Percentiles rank a stretch among this genome's conserved stretches.
These are phyloP conservation scores for Mus spretus DNA, from an alignment of 2,797 vertebrate genomes.

Conservation along the genomic window DNA sequence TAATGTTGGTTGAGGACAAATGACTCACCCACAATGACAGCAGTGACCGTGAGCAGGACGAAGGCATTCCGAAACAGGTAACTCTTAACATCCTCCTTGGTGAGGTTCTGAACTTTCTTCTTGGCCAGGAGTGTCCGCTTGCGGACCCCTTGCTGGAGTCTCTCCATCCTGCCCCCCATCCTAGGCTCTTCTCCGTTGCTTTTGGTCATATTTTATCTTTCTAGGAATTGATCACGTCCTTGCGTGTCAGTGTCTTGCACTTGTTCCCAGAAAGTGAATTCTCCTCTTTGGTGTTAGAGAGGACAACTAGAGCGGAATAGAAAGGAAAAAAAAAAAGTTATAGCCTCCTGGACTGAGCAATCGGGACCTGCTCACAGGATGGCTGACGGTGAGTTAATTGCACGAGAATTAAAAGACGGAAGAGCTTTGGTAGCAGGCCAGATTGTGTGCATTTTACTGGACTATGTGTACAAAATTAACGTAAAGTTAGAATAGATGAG, in stretches of 20 bases:
- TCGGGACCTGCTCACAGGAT: neutral
- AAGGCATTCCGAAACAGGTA: slow-evolving; percentile 97
- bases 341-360: slow-evolving; percentile 53
- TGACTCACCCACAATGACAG: slow-evolving; percentile 95
- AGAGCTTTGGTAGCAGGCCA: neutral
- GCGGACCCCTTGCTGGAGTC: slow-evolving; percentile 95
- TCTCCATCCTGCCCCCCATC: slow-evolving; percentile 93
- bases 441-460: neutral
- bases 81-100: slow-evolving; percentile 95
- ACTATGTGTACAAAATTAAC: neutral
- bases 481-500: neutral
- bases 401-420: neutral
- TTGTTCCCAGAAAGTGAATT: slow-evolving; percentile 75
- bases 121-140: slow-evolving; percentile 96
- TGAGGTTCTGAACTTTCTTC: slow-evolving; percentile 97
- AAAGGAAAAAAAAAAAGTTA: slow-evolving; percentile 66
- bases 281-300: slow-evolving; percentile 68
- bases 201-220: slow-evolving; percentile 91
- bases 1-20: slow-evolving; percentile 54
- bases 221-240: slow-evolving; percentile 66
- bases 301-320: slow-evolving; percentile 83
- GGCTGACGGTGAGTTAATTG: neutral
- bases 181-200: slow-evolving; percentile 92
- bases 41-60: slow-evolving; percentile 96
- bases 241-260: slow-evolving; percentile 73